Evolutionary conservation across 2,797 vertebrate species (phyloP).

Genomic region (Rhabdomys pumilio): DNA sequence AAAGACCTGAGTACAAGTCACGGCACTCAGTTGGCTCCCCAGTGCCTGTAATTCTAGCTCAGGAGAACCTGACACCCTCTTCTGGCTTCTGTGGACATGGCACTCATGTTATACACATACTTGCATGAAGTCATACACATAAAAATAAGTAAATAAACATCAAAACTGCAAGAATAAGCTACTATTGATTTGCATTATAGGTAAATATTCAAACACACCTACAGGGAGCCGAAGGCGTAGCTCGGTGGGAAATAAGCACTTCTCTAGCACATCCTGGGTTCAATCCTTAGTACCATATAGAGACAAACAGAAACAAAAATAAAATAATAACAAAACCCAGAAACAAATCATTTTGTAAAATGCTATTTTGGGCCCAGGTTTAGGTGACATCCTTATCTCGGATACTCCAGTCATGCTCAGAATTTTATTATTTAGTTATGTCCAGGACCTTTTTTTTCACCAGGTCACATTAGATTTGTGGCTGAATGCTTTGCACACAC

Average conservation of each 20-base stretch:
- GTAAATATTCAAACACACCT: background rate
- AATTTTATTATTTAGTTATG: slow-evolving; percentile 45
- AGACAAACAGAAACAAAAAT: background rate
- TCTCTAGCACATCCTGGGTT: background rate
- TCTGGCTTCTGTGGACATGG: background rate
- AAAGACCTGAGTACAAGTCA: background rate
- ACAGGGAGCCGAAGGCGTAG: background rate
- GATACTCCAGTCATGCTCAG: slow-evolving; percentile 16
- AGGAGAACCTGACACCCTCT: background rate
- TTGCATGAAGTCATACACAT: background rate
- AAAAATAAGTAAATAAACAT: background rate
- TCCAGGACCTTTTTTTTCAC: slow-evolving; percentile 1
- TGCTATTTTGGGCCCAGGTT: background rate
- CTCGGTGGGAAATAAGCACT: background rate
- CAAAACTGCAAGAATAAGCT: background rate
- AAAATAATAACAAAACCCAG: slow-evolving; percentile 30
- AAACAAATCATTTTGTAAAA: slow-evolving; percentile 58
- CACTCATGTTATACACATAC: background rate
- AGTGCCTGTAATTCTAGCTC: too few relatives aligned
- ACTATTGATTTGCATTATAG: background rate
- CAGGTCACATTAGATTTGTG: background rate
- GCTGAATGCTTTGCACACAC: background rate
- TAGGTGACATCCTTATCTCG: background rate
- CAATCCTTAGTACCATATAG: background rate
- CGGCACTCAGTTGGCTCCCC: background rate